Evolutionary conservation across 1,140 invertebrate genomes (phyloP).

Genomic region (Araneus ventricosus): DNA sequence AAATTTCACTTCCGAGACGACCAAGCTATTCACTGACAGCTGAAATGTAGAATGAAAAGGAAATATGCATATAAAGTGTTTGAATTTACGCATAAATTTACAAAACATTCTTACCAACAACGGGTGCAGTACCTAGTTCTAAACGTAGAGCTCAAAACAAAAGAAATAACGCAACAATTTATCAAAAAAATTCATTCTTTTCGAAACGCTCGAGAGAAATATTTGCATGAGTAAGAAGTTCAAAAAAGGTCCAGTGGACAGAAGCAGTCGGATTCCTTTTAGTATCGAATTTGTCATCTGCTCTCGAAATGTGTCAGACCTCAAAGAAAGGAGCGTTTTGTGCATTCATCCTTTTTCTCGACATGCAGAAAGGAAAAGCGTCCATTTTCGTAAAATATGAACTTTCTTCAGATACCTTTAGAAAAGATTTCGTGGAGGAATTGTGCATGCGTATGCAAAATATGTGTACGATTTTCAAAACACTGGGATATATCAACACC

Average conservation of each 20-base stretch:
- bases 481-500: no score
- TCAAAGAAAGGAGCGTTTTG: not conserved
- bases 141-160: no score
- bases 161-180: no score
- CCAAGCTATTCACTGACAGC: no score
- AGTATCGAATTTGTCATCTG: not conserved
- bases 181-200: no score
- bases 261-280: not conserved
- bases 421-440: not conserved
- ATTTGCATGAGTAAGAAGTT: not conserved
- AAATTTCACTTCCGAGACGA: no score
- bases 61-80: no score
- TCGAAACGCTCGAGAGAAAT: not conserved
- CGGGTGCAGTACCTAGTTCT: no score
- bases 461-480: not conserved
- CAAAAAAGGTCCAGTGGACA: not conserved
- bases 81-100: no score
- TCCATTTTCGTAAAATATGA: slow-evolving; percentile 7
- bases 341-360: not conserved
- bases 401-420: not conserved
- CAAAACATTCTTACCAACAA: no score
- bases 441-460: not conserved
- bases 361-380: not conserved
- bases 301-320: not conserved
- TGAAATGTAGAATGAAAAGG: no score